Evolutionary conservation across 1,140 invertebrate genomes (phyloP).

Genomic region (Drosophila parabipectinata): DNA sequence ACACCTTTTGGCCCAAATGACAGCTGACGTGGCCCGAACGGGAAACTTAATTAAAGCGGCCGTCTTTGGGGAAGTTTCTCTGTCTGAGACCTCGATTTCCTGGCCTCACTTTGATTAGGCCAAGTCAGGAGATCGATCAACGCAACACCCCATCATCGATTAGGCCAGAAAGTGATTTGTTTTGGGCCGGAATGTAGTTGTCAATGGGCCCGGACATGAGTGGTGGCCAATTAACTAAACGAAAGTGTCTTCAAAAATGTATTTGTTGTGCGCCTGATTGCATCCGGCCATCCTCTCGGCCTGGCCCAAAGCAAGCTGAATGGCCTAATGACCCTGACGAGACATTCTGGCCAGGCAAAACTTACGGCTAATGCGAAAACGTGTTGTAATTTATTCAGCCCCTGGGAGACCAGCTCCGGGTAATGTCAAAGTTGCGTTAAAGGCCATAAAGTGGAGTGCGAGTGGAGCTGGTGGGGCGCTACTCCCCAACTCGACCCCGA

Average conservation of each 20-base stretch:
- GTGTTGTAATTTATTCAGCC: constrained; percentile 20
- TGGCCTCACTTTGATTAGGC: neutral
- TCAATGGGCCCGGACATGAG: neutral
- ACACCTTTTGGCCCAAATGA: constrained; percentile 61
- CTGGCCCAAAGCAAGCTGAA: neutral
- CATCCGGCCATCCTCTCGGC: neutral
- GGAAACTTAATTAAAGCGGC: constrained; percentile 62
- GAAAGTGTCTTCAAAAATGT: neutral
- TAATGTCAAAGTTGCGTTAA: constrained; percentile 1
- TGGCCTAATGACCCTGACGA: constrained; percentile 19
- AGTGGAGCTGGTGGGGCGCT: neutral
- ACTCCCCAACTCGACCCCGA: neutral
- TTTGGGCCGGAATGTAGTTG: no score
- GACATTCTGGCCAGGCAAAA: neutral
- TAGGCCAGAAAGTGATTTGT: neutral
- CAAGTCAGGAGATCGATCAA: neutral
- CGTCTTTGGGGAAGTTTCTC: neutral
- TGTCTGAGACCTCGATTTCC: neutral
- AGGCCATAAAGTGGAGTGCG: neutral
- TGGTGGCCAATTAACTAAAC: neutral
- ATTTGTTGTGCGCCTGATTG: neutral
- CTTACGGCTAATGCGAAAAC: neutral
- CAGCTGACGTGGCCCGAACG: constrained; percentile 53
- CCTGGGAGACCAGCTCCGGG: neutral
- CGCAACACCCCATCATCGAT: neutral